Evolutionary conservation across 2,113 vertebrate species (phyloP), one percentile per base, ranked within the genome.

Genomic region (Neofelis nebulosa): DNA sequence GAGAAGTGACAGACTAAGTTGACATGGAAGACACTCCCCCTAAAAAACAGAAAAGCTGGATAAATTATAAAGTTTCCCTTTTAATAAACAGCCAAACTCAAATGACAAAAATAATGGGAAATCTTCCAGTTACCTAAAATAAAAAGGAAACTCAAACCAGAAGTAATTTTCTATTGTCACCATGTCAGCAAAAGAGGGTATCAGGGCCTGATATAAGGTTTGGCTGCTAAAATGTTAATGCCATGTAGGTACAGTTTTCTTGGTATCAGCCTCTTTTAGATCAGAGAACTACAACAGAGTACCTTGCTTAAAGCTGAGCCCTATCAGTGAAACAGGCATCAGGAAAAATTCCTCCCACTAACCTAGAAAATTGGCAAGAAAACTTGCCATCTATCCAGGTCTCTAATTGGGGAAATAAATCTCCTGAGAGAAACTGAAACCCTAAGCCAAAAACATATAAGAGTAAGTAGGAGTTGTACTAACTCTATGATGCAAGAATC

Each of bases 151-250:
- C 50, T 89, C 50, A 79, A 93, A 76, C 7, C 79, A 89, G 31
- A 96, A 92, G 65, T 90, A 97, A 97, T 69, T 50, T 57, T 93
- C 19, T 78, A 21, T 38, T 71, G 31, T 97, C 76, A 92, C 92
- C 81, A 94, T 48, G 31, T 66, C 55, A 89, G 4, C 83, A 92
- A 45, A 95, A 89, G 57, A 95, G 36, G 23, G 31, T 66, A 14
- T 85, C 31, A 57, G 69, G 61, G 45, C 18, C 33, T 85, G 83
- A 96, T 71, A 65, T 0, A 57, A 13, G 48, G 19, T 66, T 78
- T 93, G 21, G 89, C 36, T 78, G 78, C 65, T 82, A 73, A 90
- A 41, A 79, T 82, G 80, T 89, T 86, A 55, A 94, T 41, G 36
- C 76, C 74, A 57, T 31, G 8, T 78, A 92, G 57, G 68, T 52